These are phyloP conservation scores for Salvelinus sp. DNA, from an alignment of 2,113 vertebrate genomes.

Conservation along the genomic window DNA sequence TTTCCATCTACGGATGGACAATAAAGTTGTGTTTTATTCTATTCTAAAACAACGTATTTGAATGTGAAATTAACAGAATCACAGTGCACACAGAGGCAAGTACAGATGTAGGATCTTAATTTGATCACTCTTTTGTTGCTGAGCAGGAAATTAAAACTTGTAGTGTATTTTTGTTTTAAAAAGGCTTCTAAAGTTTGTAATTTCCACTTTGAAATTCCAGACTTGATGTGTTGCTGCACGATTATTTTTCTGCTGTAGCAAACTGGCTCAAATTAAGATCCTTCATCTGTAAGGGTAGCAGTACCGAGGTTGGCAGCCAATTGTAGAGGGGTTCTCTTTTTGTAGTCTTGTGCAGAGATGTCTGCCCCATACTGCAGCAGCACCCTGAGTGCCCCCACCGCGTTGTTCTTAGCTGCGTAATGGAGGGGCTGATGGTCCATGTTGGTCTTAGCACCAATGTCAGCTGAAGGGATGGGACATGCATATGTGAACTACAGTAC, in stretches of 20 bases:
- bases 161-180: no score
- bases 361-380: constrained; percentile 58
- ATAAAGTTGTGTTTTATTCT: background rate
- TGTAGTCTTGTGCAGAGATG: constrained; percentile 60
- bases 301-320: constrained; percentile 67
- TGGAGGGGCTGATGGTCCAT: constrained; percentile 65
- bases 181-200: no score
- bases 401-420: constrained; percentile 69
- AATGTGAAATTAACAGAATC: background rate
- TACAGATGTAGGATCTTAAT: no score
- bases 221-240: no score
- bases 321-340: constrained; percentile 64
- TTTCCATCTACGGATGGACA: background rate
- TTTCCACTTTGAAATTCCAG: no score
- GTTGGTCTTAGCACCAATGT: constrained; percentile 43
- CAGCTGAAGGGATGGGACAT: constrained; percentile 44
- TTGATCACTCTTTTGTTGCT: no score
- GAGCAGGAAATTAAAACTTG: no score
- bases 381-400: constrained; percentile 41
- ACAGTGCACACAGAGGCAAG: background rate
- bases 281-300: background rate
- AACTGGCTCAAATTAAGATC: no score
- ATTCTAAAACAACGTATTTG: background rate
- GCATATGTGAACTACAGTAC: background rate
- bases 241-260: no score